Conservation (phyloP, 2,797 vertebrate genomes). For the Mastacembelus armatus region DNA sequence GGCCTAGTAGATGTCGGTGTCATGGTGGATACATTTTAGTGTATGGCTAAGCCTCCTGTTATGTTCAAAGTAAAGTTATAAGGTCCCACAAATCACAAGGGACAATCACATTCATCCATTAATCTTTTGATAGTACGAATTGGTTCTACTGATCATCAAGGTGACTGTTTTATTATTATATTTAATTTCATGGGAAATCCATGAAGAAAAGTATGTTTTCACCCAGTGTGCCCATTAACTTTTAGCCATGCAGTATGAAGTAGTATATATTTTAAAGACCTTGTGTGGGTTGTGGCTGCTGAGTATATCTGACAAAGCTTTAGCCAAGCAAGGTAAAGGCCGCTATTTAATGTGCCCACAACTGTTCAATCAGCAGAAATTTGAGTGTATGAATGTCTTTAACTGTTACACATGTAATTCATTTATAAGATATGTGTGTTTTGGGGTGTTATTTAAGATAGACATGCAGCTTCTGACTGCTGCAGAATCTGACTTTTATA, state of each 20-base stretch:
- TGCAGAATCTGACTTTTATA: constrained; percentile 17
- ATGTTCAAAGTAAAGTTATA: no score
- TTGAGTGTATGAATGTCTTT: background rate
- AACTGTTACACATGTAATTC: background rate
- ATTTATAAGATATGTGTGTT: background rate
- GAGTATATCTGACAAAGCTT: background rate
- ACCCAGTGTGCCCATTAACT: background rate
- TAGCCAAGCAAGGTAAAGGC: constrained; percentile 1
- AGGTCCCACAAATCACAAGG: no score
- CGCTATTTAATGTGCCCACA: constrained; percentile 7
- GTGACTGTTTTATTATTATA: background rate
- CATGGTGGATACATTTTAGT: no score
- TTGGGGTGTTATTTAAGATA: constrained; percentile 8
- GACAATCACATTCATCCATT: background rate
- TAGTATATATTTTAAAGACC: background rate
- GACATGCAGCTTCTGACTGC: constrained; percentile 3
- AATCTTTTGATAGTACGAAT: constrained; percentile 5
- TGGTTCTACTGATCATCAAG: background rate
- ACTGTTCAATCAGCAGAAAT: constrained; percentile 1
- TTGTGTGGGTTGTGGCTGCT: background rate
- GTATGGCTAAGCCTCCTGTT: no score
- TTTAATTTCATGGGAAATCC: constrained; percentile 1
- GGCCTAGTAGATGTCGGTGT: no score
- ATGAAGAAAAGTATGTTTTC: background rate
- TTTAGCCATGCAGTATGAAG: background rate